A percentile compares a stretch with the other conserved stretches of the same genome.
These are phyloP conservation scores for Eudemis profundana DNA, from an alignment of 2,888 invertebrate species.

Conservation along the genomic window DNA sequence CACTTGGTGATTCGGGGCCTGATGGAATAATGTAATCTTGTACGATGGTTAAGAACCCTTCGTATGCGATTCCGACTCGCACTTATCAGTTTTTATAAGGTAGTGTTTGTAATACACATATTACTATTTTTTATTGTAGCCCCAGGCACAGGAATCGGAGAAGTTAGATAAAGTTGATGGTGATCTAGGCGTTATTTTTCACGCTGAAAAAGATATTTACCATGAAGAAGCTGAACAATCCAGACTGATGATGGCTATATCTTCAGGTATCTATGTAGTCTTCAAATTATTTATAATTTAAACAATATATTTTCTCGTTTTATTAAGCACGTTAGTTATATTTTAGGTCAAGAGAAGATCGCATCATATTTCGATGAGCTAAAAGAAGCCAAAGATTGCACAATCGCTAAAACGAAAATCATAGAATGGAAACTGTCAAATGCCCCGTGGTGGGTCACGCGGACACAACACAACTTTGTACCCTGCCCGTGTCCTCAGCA, in stretches of 20 bases:
- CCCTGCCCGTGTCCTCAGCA: constrained; percentile 72
- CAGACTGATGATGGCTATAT: constrained; percentile 76
- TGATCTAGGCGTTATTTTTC: constrained; percentile 16
- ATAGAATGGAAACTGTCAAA: constrained; percentile 81
- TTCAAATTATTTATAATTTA: background rate
- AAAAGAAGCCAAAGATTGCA: constrained; percentile 63
- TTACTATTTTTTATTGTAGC: constrained; percentile 3
- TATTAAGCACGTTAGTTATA: too few species aligned
- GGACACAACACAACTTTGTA: constrained; percentile 60
- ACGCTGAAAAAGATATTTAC: constrained; percentile 53
- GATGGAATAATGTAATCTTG: too few species aligned
- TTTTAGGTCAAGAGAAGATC: constrained; percentile 81
- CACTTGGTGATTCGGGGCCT: too few species aligned
- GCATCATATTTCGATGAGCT: constrained; percentile 73
- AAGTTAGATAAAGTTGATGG: background rate
- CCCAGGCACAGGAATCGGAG: background rate
- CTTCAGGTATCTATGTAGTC: constrained; percentile 62
- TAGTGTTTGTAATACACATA: too few species aligned
- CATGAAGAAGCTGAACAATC: constrained; percentile 78
- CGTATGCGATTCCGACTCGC: too few species aligned
- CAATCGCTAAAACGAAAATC: constrained; percentile 68
- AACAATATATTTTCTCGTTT: background rate
- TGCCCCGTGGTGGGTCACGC: constrained; percentile 75
- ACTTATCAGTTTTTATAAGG: too few species aligned
- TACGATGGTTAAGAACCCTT: too few species aligned